Evolutionary conservation across 2,113 vertebrate species (phyloP).

Genomic region (Phaethon lepturus): DNA sequence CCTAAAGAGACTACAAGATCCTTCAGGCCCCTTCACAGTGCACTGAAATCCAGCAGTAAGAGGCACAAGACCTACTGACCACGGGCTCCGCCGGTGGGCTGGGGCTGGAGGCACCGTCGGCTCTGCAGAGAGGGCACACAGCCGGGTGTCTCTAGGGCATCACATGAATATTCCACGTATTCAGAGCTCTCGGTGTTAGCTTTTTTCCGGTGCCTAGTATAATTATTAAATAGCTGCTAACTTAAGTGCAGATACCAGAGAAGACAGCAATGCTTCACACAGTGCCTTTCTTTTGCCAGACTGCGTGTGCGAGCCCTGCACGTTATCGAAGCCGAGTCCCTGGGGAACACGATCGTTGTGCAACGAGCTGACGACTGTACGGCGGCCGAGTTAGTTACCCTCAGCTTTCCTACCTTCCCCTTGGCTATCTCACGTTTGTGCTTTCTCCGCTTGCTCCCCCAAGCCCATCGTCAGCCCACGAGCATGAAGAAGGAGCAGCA

Average conservation of each 20-base stretch:
- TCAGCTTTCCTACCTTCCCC: background rate
- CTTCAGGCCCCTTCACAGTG: no score
- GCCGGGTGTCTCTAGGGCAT: background rate
- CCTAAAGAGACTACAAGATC: background rate
- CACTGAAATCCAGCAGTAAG: rapidly evolving
- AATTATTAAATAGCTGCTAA: background rate
- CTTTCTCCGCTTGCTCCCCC: background rate
- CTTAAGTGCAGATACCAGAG: no score
- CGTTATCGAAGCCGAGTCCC: rapidly evolving
- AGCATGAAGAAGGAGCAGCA: background rate
- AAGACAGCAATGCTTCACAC: background rate
- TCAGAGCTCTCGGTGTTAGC: background rate
- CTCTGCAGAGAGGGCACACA: background rate
- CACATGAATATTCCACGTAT: rapidly evolving
- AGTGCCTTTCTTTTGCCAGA: background rate
- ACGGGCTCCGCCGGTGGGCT: no score
- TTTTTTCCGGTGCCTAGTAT: background rate
- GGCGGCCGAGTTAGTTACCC: no score
- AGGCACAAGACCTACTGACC: background rate
- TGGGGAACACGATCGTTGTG: background rate
- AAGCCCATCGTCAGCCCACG: background rate
- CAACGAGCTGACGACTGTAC: background rate
- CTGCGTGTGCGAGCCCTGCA: background rate
- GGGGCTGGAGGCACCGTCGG: rapidly evolving
- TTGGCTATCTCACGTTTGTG: background rate